Percentiles rank a stretch among this genome's conserved stretches.
Evolutionary conservation across 2,113 vertebrate genomes (phyloP).

Genomic region (Euleptes europaea): DNA sequence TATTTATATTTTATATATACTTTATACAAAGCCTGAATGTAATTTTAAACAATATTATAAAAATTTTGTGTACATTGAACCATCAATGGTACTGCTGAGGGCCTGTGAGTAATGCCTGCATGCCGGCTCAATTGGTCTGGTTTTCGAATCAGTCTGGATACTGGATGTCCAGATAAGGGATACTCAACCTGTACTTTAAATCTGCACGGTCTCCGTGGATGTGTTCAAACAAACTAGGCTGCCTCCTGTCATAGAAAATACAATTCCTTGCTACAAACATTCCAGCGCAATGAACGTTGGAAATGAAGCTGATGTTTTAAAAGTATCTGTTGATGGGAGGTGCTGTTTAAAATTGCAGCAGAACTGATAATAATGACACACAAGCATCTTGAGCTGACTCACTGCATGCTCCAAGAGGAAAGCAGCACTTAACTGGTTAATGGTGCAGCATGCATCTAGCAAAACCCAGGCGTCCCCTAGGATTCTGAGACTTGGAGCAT

Average conservation of each 20-base stretch:
- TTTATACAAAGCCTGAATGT: too few species aligned
- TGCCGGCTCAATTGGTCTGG: too few species aligned
- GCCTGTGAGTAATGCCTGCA: too few species aligned
- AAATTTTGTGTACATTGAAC: too few species aligned
- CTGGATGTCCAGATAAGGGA: too few species aligned
- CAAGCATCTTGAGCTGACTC: background rate
- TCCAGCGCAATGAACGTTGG: background rate
- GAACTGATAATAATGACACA: background rate
- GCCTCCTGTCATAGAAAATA: background rate
- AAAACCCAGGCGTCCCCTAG: background rate
- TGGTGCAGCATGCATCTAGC: background rate
- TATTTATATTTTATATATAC: too few species aligned
- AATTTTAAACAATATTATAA: too few species aligned
- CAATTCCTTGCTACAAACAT: background rate
- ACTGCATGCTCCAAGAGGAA: background rate
- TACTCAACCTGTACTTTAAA: too few species aligned
- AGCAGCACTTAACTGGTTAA: background rate
- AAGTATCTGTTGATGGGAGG: too few species aligned
- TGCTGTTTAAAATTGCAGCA: too few species aligned
- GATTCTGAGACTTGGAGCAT: background rate
- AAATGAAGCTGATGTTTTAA: background rate
- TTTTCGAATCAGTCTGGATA: too few species aligned
- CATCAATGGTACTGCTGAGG: too few species aligned
- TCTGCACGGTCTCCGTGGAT: background rate
- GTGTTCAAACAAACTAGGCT: slow-evolving; percentile 34